phyloP scores from a whole-genome alignment of 2,888 invertebrate genomes.

The Acronicta aceris region DNA sequence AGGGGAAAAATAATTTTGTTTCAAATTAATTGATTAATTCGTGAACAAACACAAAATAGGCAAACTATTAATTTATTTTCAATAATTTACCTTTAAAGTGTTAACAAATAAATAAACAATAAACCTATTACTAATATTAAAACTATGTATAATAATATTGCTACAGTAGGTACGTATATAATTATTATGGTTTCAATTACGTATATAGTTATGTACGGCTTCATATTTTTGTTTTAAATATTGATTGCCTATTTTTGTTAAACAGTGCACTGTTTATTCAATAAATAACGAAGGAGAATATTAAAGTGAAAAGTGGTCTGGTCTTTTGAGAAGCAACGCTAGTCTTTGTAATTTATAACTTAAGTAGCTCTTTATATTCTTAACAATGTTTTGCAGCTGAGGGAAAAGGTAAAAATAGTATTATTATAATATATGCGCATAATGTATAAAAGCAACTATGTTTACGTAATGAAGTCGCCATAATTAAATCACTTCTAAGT shows the following conservation, averaged over 20 bases:
- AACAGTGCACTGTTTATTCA: neutral
- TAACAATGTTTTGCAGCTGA: conserved; percentile 47
- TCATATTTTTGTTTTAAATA: too few relatives aligned
- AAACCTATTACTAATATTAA: too few relatives aligned
- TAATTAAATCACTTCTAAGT: conserved; percentile 23
- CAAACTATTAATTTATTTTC: too few relatives aligned
- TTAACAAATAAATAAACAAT: too few relatives aligned
- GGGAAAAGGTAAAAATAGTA: conserved; percentile 46
- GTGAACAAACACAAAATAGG: too few relatives aligned
- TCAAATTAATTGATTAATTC: too few relatives aligned
- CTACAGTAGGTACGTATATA: too few relatives aligned
- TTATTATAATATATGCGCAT: conserved; percentile 27
- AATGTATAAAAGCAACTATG: conserved; percentile 19
- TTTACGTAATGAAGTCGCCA: conserved; percentile 8
- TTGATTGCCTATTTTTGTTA: neutral
- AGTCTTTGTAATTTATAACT: conserved; percentile 8
- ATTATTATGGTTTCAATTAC: too few relatives aligned
- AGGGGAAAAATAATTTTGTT: too few relatives aligned
- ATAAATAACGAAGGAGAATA: conserved; percentile 5
- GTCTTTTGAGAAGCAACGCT: conserved; percentile 11
- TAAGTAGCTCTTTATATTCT: conserved; percentile 36
- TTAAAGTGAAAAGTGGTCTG: neutral
- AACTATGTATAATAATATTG: too few relatives aligned
- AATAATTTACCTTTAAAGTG: too few relatives aligned
- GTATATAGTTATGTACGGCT: too few relatives aligned